Evolutionary conservation across 1,140 invertebrate genomes (phyloP).

Genomic region (Lineus longissimus): DNA sequence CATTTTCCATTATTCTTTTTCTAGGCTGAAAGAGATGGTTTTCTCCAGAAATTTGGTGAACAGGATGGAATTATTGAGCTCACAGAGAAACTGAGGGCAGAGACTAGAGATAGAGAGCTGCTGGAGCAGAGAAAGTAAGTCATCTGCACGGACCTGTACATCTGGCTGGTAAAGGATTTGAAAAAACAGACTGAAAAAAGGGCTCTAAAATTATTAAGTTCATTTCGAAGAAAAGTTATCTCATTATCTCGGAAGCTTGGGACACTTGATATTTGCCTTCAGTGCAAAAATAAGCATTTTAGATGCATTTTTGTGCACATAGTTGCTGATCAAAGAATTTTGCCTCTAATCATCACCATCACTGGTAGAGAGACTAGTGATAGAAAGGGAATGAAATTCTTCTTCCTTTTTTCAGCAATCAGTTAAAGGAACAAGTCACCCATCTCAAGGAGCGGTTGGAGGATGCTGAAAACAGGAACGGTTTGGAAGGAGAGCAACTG

Average conservation of each 20-base stretch:
- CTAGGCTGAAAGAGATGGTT: background rate
- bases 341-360: too few relatives aligned
- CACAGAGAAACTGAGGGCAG: constrained; percentile 10
- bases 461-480: constrained; percentile 32
- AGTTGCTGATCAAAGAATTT: too few relatives aligned
- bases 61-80: background rate
- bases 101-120: constrained; percentile 8
- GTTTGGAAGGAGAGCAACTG: constrained; percentile 25
- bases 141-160: too few relatives aligned
- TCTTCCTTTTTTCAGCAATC: constrained; percentile 16
- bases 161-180: too few relatives aligned
- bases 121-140: constrained; percentile 9
- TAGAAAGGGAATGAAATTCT: background rate
- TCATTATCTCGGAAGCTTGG: too few relatives aligned
- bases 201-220: too few relatives aligned
- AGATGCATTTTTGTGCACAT: too few relatives aligned
- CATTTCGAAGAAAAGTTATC: too few relatives aligned
- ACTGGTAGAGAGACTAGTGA: too few relatives aligned
- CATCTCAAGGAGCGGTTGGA: constrained; percentile 23
- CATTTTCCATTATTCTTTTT: background rate
- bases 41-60: background rate
- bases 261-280: too few relatives aligned
- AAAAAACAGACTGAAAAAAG: too few relatives aligned
- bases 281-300: too few relatives aligned
- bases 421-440: constrained; percentile 29